Base-by-base conservation (phyloP, 2,888 invertebrate species). In the Leptinotarsa tumamoca region DNA sequence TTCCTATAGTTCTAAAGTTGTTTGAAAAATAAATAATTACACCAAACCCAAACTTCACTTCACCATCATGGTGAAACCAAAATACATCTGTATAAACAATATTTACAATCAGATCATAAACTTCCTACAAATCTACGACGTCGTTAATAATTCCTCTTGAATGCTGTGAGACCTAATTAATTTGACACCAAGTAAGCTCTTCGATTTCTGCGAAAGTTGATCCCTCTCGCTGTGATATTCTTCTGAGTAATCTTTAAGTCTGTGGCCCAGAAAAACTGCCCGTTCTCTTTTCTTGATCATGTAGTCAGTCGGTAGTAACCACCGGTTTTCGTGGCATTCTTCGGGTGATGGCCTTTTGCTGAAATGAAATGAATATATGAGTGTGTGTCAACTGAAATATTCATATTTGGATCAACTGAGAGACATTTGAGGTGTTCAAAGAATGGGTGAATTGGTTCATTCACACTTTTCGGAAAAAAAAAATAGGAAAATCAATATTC, bases 301-400 rank as follows among this genome's bases (percentile, higher is more conserved):
- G 87, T 94, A 96, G 88, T 98, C 97, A 54, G 95, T 95, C 61
- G 96, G 95, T 83, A 96, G 91, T 74, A 99, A 91, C 98, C 99
- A 99, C 88, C 98, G 94, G 89, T 98, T 98, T 87, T 98, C 98
- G 87, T 96, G 92, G 85, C 97, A 97, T 89, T 99, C 98, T 87
- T 98, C 98, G 0, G 96, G 94, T 67, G 95, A 93, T 79, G 98
- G 97, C 84, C 99, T 92, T 92, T 98, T 98, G 82, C 96, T 97
- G 85, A 72, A 90, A 89, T 80, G 78, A 76, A 71, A 70, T 56
- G 21, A 58, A 17, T 67, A 21, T 67, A 21, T 52, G 52, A 52
- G n/a, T 52, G 52, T 52, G 17, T 7, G 17, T 52, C 17, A 15
- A 52, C 4, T 52, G 13, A 3, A 15, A 1, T 15, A 15, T 14